Percentiles rank a stretch among this genome's conserved stretches.
These are phyloP conservation scores for Sebastes nivosus DNA, from an alignment of 2,797 vertebrate genomes.

Conservation along the genomic window DNA sequence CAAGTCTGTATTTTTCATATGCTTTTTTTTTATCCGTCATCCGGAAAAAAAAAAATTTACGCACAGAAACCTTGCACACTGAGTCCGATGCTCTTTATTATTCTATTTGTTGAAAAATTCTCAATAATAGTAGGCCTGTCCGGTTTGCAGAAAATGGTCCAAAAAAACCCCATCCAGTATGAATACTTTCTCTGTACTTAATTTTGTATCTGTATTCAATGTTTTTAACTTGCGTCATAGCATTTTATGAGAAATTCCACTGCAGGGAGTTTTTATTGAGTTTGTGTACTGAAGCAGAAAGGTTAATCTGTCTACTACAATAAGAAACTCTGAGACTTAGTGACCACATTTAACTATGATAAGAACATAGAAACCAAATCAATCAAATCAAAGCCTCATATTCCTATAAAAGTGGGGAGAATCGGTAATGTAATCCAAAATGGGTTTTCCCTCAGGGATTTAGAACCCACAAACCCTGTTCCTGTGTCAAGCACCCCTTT, in stretches of 20 bases:
- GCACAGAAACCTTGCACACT: no score
- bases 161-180: neutral
- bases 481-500: neutral
- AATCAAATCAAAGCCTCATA: neutral
- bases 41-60: no score
- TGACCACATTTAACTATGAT: neutral
- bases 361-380: neutral
- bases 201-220: neutral
- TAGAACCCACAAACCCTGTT: neutral
- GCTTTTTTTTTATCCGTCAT: no score
- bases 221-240: neutral
- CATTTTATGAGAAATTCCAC: neutral
- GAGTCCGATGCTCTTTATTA: no score
- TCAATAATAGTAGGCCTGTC: no score
- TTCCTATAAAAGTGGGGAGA: neutral
- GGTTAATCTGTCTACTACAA: no score
- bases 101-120: no score
- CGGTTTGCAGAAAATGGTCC: neutral
- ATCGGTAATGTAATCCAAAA: neutral
- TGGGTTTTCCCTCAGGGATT: neutral
- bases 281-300: neutral
- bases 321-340: neutral
- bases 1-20: no score
- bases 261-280: neutral
- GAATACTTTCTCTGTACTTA: neutral